Conservation (phyloP, 1,140 invertebrate genomes). For the Drosophila nannoptera region DNA sequence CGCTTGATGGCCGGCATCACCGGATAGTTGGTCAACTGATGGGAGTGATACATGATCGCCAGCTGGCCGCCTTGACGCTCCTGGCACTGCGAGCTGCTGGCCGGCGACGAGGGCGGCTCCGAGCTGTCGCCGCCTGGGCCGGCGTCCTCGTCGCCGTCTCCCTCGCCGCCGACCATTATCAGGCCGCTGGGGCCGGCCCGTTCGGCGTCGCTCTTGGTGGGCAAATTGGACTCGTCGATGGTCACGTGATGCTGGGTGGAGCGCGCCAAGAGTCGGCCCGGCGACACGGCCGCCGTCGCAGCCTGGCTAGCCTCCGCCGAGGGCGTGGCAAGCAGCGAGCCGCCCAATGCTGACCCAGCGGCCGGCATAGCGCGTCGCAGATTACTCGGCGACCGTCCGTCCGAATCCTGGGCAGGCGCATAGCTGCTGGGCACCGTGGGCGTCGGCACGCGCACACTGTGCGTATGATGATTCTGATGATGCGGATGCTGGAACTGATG, state of each 20-base stretch:
- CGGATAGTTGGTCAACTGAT: constrained; percentile 75
- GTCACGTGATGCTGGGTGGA: constrained; percentile 78
- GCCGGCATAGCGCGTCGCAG: constrained; percentile 9
- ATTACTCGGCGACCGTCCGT: constrained; percentile 41
- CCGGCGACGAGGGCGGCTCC: constrained; percentile 64
- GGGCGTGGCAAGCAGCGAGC: constrained; percentile 26
- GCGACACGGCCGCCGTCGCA: constrained; percentile 84
- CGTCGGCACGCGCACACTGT: constrained; percentile 70
- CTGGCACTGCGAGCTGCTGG: constrained; percentile 53
- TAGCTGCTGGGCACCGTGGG: constrained; percentile 73
- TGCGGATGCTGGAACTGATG: constrained; percentile 78
- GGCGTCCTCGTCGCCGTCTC: constrained; percentile 49
- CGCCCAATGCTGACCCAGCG: constrained; percentile 16
- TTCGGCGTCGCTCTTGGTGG: constrained; percentile 55
- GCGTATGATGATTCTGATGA: constrained; percentile 75
- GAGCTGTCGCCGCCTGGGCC: constrained; percentile 65
- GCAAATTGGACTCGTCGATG: constrained; percentile 77
- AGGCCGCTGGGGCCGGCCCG: constrained; percentile 55
- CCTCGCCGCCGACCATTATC: constrained; percentile 59
- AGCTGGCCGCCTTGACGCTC: constrained; percentile 65
- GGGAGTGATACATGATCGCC: constrained; percentile 76
- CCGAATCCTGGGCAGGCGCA: constrained; percentile 38
- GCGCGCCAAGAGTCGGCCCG: constrained; percentile 67
- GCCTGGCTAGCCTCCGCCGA: constrained; percentile 1
- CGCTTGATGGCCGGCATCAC: constrained; percentile 76